Evolutionary conservation across 2,797 vertebrate genomes (phyloP).

Genomic region (Leuciscus waleckii): DNA sequence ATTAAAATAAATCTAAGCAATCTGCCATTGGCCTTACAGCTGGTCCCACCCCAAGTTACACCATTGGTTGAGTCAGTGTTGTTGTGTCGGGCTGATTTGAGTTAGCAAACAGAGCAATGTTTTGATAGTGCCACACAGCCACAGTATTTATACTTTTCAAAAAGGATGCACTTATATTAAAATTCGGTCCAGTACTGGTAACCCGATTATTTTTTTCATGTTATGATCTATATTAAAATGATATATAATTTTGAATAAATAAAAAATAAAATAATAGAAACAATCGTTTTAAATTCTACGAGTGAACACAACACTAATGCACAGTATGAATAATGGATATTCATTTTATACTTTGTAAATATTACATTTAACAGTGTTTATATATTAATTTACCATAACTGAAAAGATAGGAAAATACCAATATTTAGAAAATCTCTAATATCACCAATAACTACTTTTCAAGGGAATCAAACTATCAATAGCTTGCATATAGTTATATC

Average conservation of each 20-base stretch:
- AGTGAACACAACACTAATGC: not conserved
- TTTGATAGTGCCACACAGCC: not conserved
- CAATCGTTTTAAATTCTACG: not conserved
- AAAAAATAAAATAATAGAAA: not conserved
- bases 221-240: not conserved
- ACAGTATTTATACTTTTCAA: not conserved
- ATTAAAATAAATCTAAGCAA: not conserved
- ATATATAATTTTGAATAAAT: not conserved
- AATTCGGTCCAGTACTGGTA: not conserved
- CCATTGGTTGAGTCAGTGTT: not conserved
- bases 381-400: too few relatives aligned
- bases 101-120: not conserved
- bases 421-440: not conserved
- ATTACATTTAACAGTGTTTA: not conserved
- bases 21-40: not conserved
- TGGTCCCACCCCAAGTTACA: not conserved
- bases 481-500: not conserved
- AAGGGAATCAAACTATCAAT: not conserved
- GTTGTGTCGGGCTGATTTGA: not conserved
- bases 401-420: not conserved
- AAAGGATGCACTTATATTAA: not conserved
- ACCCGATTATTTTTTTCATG: not conserved
- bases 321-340: not conserved
- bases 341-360: not conserved
- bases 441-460: not conserved